A percentile compares a stretch with the other conserved stretches of the same genome.
These are phyloP conservation scores for Pegoplata infirma DNA, from an alignment of 2,888 invertebrate species.

Conservation along the genomic window DNA sequence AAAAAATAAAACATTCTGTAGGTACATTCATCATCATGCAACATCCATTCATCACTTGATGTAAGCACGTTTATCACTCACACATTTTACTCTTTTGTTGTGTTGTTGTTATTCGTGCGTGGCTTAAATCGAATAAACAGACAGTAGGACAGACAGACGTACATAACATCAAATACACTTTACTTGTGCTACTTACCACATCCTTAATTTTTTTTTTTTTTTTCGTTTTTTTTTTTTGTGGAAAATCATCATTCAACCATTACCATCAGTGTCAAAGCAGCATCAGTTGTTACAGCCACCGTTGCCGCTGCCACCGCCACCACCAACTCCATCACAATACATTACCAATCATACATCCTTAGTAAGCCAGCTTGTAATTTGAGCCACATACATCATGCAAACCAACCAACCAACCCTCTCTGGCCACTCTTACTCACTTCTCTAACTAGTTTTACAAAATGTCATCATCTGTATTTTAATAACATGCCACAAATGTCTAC, in stretches of 20 bases:
- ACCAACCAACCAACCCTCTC: no score
- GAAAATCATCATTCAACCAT: slow-evolving; percentile 38
- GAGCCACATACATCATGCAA: neutral
- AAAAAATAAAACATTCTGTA: slow-evolving; percentile 33
- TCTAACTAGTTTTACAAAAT: slow-evolving; percentile 46
- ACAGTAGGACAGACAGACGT: neutral
- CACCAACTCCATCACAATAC: neutral
- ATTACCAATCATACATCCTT: neutral
- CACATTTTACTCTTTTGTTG: no score
- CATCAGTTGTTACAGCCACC: neutral
- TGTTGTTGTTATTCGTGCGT: neutral
- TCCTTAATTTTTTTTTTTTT: slow-evolving; percentile 8
- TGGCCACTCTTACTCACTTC: slow-evolving; percentile 20
- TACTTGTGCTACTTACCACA: neutral
- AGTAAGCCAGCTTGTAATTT: slow-evolving; percentile 11
- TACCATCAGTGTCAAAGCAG: slow-evolving; percentile 41
- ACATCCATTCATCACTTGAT: slow-evolving; percentile 44
- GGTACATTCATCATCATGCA: slow-evolving; percentile 43
- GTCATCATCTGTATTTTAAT: slow-evolving; percentile 44
- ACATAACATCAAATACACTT: neutral
- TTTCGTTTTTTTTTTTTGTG: no score
- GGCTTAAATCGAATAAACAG: neutral
- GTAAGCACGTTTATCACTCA: slow-evolving; percentile 44
- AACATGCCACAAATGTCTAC: slow-evolving; percentile 51
- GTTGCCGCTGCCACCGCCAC: neutral